These are phyloP conservation scores for Rhynchonycteris naso DNA, from an alignment of 2,797 vertebrate species.

Conservation along the genomic window DNA sequence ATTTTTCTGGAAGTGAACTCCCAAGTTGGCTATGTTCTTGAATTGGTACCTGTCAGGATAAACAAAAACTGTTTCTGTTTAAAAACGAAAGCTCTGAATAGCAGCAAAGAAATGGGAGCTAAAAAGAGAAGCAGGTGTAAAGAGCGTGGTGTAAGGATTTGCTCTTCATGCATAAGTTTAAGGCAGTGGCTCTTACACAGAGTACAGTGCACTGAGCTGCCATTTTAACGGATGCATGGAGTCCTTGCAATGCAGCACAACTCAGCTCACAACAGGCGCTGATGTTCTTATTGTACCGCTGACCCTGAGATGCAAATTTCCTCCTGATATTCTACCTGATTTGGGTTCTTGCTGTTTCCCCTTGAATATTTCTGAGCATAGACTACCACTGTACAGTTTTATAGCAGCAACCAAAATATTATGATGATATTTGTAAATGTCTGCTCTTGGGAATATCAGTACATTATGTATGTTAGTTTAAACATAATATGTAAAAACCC, in stretches of 20 bases:
- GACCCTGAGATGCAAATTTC: accelerated
- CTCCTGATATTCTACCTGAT: not conserved
- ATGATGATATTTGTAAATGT: not conserved
- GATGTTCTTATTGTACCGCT: not conserved
- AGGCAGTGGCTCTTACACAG: not conserved
- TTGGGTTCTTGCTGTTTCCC: not conserved
- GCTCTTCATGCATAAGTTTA: accelerated
- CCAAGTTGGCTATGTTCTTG: not conserved
- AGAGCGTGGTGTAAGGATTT: not conserved
- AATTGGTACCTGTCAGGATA: slow-evolving; percentile 56
- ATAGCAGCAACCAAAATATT: not conserved
- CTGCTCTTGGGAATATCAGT: not conserved
- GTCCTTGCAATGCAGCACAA: not conserved
- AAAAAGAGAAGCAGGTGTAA: not conserved
- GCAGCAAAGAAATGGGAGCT: not conserved
- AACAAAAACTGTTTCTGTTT: slow-evolving; percentile 11
- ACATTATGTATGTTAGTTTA: not conserved
- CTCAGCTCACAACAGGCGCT: accelerated
- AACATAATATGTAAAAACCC: not conserved
- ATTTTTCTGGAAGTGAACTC: slow-evolving; percentile 35
- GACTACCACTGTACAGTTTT: not conserved
- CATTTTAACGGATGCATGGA: not conserved
- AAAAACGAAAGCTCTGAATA: not conserved
- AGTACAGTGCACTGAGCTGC: not conserved
- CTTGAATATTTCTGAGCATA: not conserved